Base-by-base conservation (phyloP, 2,113 vertebrate species). In the Lucifuga dentata region DNA sequence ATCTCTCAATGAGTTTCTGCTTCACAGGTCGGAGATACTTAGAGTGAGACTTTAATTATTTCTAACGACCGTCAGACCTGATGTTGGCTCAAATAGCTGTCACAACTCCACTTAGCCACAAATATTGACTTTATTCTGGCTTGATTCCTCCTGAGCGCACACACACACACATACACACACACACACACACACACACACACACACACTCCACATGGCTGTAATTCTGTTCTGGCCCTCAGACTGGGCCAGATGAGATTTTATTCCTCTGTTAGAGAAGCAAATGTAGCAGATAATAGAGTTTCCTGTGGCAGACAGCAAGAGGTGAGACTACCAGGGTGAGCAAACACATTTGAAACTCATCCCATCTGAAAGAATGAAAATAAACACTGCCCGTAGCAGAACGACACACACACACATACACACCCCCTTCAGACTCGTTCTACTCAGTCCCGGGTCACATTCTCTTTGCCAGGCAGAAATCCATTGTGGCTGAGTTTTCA, bases 241-340 rank as follows among this genome's bases (percentile, higher is more conserved):
- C 76, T 41, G 73, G 26, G 43, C 46, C 43, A 23, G 50, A 81
- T 63, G 62, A 81, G 68, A 68, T 80, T 56, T 43, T 56, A 56
- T 78, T 58, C 75, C 53, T 66, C 63, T 56, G 72, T 78, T 62
- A 71, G 60, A 44, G 33, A 65, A 73, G 49, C 60, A 67, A 81
- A 80, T 52, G 68, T 68, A 53, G 73, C 78, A 68, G 52, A 56
- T 82, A 84, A 86, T 84, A 35, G 59, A 74, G 68, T 75, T 69
- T 76, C 43, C 70, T 11, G 48, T 11, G 58, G 63, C 62, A 19
- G 41, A 17, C 23, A 2, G 21, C 1, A 11, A 53, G 57, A 62
- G 52, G 53, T 12, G 40, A 7, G 36, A 24, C 48, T 11, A 64
- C 23, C 49, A 68, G 49, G 32, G 39, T 23, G 24, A 51, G 65